Conservation (phyloP, 92 coral and sea anemone species). For the Nematostella vectensis region DNA sequence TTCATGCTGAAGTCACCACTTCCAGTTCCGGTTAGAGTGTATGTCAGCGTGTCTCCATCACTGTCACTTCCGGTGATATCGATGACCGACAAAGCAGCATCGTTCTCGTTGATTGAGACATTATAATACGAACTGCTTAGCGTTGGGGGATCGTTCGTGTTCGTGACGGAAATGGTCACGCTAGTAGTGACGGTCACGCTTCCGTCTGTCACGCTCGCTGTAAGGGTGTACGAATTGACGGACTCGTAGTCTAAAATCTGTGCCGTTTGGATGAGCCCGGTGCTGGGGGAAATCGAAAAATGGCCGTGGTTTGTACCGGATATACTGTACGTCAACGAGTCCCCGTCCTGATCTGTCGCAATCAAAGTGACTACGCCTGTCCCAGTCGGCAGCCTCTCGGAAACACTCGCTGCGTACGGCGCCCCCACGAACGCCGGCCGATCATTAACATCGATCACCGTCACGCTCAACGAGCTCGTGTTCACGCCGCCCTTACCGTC, state of each 20-base stretch:
- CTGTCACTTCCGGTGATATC: constrained; percentile 38
- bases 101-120: constrained; percentile 35
- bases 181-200: constrained; percentile 7
- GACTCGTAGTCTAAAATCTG: constrained; percentile 26
- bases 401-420: constrained; percentile 29
- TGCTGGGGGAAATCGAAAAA: constrained; percentile 8
- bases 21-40: constrained; percentile 22
- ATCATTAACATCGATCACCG: constrained; percentile 45
- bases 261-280: constrained; percentile 16
- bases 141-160: constrained; percentile 41
- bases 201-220: constrained; percentile 25
- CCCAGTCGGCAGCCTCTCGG: constrained; percentile 31
- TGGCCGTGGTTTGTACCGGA: constrained; percentile 24
- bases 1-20: constrained; percentile 19
- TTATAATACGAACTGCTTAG: constrained; percentile 26
- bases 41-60: constrained; percentile 28
- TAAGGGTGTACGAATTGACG: constrained; percentile 13
- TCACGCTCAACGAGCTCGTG: constrained; percentile 28
- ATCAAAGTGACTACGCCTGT: constrained; percentile 19
- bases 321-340: constrained; percentile 11
- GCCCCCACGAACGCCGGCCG: constrained; percentile 34
- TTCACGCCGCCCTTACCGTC: constrained; percentile 28
- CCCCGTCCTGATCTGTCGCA: constrained; percentile 27
- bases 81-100: constrained; percentile 19
- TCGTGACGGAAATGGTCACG: constrained; percentile 15